Evolutionary conservation across 2,113 vertebrate species (phyloP).

Genomic region (Eleginops maclovinus): DNA sequence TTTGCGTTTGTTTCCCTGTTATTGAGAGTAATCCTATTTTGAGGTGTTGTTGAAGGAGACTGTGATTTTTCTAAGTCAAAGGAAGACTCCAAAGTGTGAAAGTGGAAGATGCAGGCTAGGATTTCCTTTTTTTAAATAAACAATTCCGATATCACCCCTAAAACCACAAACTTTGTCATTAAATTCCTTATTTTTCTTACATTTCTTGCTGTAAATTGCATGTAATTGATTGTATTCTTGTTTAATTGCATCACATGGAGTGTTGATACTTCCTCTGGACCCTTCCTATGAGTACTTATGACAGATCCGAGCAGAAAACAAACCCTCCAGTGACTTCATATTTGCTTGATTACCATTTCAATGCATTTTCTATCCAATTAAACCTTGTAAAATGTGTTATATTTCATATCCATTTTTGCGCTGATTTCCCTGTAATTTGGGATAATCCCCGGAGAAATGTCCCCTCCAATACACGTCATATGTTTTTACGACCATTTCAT

Average conservation of each 20-base stretch:
- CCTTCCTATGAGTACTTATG: neutral
- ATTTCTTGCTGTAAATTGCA: no score
- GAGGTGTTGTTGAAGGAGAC: neutral
- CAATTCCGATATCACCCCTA: neutral
- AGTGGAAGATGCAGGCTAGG: neutral
- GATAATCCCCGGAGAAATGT: slow-evolving; percentile 5
- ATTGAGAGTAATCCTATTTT: no score
- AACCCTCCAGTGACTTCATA: neutral
- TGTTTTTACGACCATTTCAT: slow-evolving; percentile 71
- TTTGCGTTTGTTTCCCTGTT: no score
- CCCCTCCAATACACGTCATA: slow-evolving; percentile 36
- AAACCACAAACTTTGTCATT: no score
- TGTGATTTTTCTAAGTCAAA: neutral
- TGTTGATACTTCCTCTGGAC: neutral
- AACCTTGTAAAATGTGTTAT: neutral
- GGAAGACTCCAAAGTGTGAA: neutral
- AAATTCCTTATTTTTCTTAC: no score
- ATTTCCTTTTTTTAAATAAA: neutral
- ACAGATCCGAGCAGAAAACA: neutral
- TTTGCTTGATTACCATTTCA: neutral
- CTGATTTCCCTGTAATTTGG: neutral
- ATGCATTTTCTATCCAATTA: neutral
- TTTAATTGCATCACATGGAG: neutral
- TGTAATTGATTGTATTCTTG: neutral
- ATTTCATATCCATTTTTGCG: neutral